phyloP scores from a whole-genome alignment of 64 coral and sea anemone genomes.

The Montipora cactus region DNA sequence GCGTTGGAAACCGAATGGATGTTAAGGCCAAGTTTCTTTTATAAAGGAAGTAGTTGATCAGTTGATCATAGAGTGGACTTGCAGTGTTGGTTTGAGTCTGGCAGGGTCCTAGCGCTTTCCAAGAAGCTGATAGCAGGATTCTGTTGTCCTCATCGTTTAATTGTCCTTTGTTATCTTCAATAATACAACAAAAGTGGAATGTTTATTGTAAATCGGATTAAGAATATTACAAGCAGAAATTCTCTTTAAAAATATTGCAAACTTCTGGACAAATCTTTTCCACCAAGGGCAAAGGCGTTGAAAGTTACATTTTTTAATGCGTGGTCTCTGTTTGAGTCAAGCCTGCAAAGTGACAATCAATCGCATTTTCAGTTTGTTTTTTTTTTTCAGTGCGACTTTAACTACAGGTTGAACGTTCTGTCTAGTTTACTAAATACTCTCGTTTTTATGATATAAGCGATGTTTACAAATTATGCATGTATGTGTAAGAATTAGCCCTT shows the following conservation, averaged over 20 bases:
- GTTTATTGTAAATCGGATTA: slow-evolving; percentile 12
- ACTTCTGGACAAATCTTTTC: neutral
- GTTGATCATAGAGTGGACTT: too few relatives aligned
- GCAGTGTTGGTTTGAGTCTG: too few relatives aligned
- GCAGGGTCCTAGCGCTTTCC: too few relatives aligned
- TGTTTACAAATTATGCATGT: slow-evolving; percentile 7
- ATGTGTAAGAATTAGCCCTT: neutral
- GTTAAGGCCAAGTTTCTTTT: too few relatives aligned
- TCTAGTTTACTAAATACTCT: slow-evolving; percentile 6
- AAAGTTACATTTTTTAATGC: neutral
- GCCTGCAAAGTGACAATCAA: neutral
- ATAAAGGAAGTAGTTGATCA: too few relatives aligned
- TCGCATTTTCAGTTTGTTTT: neutral
- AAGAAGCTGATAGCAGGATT: neutral
- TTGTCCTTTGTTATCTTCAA: neutral
- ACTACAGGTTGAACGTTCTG: neutral
- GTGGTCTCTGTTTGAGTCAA: neutral
- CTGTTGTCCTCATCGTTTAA: neutral
- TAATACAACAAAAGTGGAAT: slow-evolving; percentile 39
- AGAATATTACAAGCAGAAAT: neutral
- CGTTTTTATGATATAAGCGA: neutral
- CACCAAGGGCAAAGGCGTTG: neutral
- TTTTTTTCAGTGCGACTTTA: neutral
- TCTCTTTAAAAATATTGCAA: neutral
- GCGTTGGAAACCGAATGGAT: too few relatives aligned